These are phyloP conservation scores for Saimiri boliviensis DNA, from an alignment of 2,113 vertebrate species.

Conservation along the genomic window DNA sequence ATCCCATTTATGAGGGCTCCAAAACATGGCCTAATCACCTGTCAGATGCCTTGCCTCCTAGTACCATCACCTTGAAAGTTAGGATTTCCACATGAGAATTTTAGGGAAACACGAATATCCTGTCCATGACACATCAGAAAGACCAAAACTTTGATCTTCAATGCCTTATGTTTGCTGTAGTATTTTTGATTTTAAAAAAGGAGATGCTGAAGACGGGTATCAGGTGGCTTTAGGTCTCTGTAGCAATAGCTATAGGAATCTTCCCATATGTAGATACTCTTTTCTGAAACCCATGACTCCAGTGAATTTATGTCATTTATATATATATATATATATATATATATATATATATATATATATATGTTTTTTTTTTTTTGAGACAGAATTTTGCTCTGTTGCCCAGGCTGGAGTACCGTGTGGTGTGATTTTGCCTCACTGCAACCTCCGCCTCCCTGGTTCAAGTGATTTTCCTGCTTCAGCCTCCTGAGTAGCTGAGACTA, in stretches of 20 bases:
- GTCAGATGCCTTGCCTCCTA: neutral
- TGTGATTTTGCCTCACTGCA: too few species aligned
- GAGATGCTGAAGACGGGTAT: neutral
- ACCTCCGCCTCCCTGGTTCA: too few species aligned
- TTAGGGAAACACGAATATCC: neutral
- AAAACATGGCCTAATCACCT: neutral
- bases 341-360: too few species aligned
- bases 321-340: too few species aligned
- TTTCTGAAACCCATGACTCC: neutral
- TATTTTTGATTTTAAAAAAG: neutral
- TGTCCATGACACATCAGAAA: neutral
- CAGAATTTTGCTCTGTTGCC: too few species aligned
- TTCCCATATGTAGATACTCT: neutral
- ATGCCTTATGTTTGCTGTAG: neutral
- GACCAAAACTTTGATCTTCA: neutral
- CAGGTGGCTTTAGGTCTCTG: neutral
- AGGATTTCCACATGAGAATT: neutral
- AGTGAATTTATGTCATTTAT: neutral
- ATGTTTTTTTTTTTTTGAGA: too few species aligned
- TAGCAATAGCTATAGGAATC: neutral
- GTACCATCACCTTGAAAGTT: neutral
- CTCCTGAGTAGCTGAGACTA: too few species aligned
- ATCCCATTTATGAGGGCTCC: neutral
- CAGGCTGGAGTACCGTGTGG: too few species aligned
- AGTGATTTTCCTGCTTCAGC: too few species aligned